phyloP scores from a whole-genome alignment of 2,113 vertebrate genomes.

The Erythrocebus patas region DNA sequence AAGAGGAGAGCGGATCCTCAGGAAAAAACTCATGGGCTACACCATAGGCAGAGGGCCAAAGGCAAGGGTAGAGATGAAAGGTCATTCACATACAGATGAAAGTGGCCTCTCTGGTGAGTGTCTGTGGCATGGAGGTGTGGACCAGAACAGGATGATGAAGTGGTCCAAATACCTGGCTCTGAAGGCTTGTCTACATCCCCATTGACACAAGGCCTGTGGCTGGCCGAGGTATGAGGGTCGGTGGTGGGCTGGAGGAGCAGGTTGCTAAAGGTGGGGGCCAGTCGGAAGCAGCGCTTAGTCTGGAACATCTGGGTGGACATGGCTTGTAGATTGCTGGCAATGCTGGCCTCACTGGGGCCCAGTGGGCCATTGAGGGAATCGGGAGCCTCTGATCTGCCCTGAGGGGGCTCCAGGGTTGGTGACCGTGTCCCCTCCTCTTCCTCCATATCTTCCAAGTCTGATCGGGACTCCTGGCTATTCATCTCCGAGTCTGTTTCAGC shows the following conservation, averaged over 20 bases:
- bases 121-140: accelerated
- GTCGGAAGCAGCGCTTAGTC: slow-evolving; percentile 95
- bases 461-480: slow-evolving; percentile 99
- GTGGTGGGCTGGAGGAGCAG: slow-evolving; percentile 87
- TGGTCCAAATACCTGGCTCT: slow-evolving; percentile 86
- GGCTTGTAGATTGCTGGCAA: slow-evolving; percentile 97
- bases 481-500: slow-evolving; percentile 97
- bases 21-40: not conserved
- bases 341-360: slow-evolving; percentile 87
- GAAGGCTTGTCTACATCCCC: slow-evolving; percentile 84
- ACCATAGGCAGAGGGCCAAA: not conserved
- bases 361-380: slow-evolving; percentile 81
- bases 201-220: slow-evolving; percentile 79
- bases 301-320: slow-evolving; percentile 98
- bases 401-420: slow-evolving; percentile 38
- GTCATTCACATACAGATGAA: not conserved
- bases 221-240: slow-evolving; percentile 38
- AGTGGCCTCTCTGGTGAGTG: not conserved
- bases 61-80: accelerated
- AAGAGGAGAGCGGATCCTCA: not conserved
- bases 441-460: slow-evolving; percentile 96
- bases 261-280: slow-evolving; percentile 97
- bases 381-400: slow-evolving; percentile 65
- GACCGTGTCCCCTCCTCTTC: slow-evolving; percentile 81
- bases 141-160: not conserved